Evolutionary conservation across 2,113 vertebrate genomes (phyloP).

Genomic region (Lophochroa leadbeateri): DNA sequence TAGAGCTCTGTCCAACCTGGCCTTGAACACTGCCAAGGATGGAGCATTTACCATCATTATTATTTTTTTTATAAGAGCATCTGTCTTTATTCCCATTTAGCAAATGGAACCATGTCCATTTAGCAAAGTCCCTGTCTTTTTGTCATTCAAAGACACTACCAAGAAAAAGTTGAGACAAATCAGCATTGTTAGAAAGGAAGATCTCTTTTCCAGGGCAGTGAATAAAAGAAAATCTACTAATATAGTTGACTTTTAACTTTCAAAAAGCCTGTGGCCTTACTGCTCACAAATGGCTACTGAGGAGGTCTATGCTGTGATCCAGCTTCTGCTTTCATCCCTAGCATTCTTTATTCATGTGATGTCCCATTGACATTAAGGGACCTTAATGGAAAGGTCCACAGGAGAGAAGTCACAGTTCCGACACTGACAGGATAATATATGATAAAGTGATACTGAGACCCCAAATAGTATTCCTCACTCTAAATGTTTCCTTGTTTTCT

Average conservation of each 20-base stretch:
- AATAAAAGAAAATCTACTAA: neutral
- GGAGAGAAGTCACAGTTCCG: neutral
- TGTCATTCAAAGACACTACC: neutral
- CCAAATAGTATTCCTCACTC: neutral
- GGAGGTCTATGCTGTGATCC: neutral
- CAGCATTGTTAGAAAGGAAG: neutral
- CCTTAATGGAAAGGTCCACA: neutral
- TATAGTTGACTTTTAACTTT: neutral
- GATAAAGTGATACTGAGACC: neutral
- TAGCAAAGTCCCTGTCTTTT: neutral
- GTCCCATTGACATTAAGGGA: neutral
- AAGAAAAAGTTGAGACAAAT: neutral
- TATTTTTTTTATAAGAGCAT: neutral
- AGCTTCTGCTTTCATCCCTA: neutral
- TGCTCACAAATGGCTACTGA: neutral
- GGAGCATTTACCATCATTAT: neutral
- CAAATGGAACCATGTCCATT: neutral
- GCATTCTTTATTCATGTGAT: neutral
- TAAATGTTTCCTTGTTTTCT: neutral
- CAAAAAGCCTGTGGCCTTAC: neutral
- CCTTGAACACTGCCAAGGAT: neutral
- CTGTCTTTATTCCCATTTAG: neutral
- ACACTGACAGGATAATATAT: neutral
- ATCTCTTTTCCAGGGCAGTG: neutral
- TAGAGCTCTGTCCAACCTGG: neutral